phyloP scores from a whole-genome alignment of 2,888 invertebrate genomes.

The Parelbella ahira region DNA sequence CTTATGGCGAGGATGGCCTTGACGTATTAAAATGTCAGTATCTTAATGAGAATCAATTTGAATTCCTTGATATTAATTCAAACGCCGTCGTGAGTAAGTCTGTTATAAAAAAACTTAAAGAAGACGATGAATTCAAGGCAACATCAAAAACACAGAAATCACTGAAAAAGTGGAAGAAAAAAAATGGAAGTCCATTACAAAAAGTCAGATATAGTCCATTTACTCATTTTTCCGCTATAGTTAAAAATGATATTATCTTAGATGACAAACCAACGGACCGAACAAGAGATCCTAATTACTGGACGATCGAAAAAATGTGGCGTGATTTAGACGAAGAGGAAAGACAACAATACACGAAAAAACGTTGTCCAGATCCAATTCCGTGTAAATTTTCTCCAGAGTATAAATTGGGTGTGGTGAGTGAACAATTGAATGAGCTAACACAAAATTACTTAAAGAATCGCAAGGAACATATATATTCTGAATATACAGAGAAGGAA shows the following conservation, averaged over 20 bases:
- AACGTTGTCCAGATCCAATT: constrained; percentile 88
- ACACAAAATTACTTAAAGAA: constrained; percentile 81
- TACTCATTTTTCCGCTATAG: constrained; percentile 78
- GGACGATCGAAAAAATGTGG: constrained; percentile 85
- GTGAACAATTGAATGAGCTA: constrained; percentile 88
- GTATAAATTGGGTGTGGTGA: constrained; percentile 89
- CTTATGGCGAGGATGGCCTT: constrained; percentile 96
- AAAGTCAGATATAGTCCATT: constrained; percentile 80
- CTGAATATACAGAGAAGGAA: constrained; percentile 55
- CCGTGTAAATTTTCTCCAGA: constrained; percentile 86
- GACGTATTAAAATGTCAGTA: constrained; percentile 94
- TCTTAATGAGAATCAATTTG: constrained; percentile 86
- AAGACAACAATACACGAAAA: constrained; percentile 74
- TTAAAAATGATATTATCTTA: constrained; percentile 67
- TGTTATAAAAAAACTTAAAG: constrained; percentile 80
- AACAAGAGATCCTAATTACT: constrained; percentile 81
- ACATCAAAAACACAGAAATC: constrained; percentile 81
- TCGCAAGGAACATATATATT: constrained; percentile 49
- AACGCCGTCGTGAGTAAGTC: constrained; percentile 82
- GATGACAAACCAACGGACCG: constrained; percentile 67
- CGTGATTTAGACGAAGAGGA: constrained; percentile 79
- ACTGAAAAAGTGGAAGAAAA: constrained; percentile 82
- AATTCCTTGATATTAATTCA: constrained; percentile 91
- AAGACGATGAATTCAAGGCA: constrained; percentile 68
- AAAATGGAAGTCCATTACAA: constrained; percentile 62